These are phyloP conservation scores for Sarcophilus harrisii DNA, from an alignment of 2,797 vertebrate genomes.

Conservation along the genomic window DNA sequence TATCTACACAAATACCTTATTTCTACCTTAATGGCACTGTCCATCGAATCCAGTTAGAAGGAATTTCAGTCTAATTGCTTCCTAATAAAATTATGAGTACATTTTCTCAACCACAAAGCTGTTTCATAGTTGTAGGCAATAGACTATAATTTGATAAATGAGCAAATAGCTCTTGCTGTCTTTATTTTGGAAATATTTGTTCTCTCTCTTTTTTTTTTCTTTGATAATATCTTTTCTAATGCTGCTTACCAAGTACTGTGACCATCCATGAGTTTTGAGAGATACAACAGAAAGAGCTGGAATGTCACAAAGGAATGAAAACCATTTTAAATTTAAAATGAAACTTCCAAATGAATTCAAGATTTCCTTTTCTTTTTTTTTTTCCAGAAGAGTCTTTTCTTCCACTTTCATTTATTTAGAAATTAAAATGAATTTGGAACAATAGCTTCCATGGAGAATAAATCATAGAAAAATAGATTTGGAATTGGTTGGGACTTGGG, in stretches of 20 bases:
- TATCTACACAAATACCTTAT: slow-evolving; percentile 85
- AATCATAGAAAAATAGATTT: neutral
- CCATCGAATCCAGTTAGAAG: slow-evolving; percentile 81
- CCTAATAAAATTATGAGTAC: slow-evolving; percentile 83
- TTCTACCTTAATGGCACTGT: slow-evolving; percentile 82
- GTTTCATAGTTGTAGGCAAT: slow-evolving; percentile 68
- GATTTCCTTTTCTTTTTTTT: neutral
- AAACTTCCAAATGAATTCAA: neutral
- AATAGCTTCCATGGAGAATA: neutral
- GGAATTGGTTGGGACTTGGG: no score
- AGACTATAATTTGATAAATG: slow-evolving; percentile 71
- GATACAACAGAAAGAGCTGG: slow-evolving; percentile 40
- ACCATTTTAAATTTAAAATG: slow-evolving; percentile 19
- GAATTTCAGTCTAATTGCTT: slow-evolving; percentile 83
- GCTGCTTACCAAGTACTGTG: slow-evolving; percentile 11
- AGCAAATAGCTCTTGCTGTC: slow-evolving; percentile 39
- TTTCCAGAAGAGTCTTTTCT: neutral
- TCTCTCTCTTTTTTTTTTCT: slow-evolving; percentile 36
- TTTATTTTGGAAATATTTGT: slow-evolving; percentile 25
- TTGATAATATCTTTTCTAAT: slow-evolving; percentile 28
- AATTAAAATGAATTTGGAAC: neutral
- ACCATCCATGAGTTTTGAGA: neutral
- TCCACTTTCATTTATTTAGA: neutral
- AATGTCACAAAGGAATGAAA: neutral
- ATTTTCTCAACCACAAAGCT: slow-evolving; percentile 79